Evolutionary conservation across 1,140 invertebrate genomes (phyloP).

Genomic region (Riptortus pedestris): DNA sequence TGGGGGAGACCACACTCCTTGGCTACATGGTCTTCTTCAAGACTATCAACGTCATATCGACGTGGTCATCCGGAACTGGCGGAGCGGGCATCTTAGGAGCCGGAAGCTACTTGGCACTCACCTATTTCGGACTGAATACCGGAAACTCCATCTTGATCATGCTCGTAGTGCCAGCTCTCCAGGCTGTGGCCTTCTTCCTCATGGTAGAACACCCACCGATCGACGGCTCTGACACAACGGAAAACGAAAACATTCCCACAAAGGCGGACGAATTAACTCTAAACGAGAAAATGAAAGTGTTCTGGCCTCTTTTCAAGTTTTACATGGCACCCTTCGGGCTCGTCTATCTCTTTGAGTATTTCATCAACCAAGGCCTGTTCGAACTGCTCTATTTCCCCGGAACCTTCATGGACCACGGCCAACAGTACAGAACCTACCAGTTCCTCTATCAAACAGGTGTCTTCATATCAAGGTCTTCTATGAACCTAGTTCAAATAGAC

Average conservation of each 20-base stretch:
- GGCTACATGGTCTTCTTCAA: constrained; percentile 56
- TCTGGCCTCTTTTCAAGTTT: constrained; percentile 50
- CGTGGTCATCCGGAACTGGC: constrained; percentile 78
- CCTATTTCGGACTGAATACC: constrained; percentile 44
- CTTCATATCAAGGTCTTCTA: constrained; percentile 74
- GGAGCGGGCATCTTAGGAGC: constrained; percentile 73
- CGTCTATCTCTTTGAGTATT: constrained; percentile 82
- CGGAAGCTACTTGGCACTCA: constrained; percentile 58
- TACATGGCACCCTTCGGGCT: constrained; percentile 69
- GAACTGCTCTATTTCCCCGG: constrained; percentile 63
- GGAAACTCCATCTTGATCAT: constrained; percentile 57
- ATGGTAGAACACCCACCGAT: not conserved
- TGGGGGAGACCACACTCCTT: constrained; percentile 70
- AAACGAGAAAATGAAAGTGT: constrained; percentile 43
- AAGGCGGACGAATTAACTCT: not conserved
- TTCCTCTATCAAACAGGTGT: constrained; percentile 79
- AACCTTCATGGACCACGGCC: constrained; percentile 48
- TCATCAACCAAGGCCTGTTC: constrained; percentile 81
- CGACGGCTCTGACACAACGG: not conserved
- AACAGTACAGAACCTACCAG: constrained; percentile 77
- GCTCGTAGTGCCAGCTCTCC: constrained; percentile 57
- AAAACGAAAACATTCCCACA: not conserved
- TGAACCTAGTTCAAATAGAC: constrained; percentile 58
- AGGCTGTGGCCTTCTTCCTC: constrained; percentile 44
- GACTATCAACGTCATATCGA: constrained; percentile 57